Conservation (phyloP, 2,888 invertebrate species). For the Cyaniris semiargus region DNA sequence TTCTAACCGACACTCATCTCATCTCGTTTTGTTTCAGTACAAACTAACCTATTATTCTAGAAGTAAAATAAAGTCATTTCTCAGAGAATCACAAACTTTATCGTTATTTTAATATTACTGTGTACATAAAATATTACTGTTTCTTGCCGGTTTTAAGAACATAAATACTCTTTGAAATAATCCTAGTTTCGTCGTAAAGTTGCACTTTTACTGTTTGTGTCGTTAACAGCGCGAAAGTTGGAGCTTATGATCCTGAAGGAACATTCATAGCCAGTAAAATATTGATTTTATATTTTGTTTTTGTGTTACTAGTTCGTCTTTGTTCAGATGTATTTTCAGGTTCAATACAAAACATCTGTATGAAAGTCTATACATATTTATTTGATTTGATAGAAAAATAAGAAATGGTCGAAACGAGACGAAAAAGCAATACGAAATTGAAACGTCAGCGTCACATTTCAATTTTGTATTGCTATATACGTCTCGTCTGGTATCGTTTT, state of each 20-base stretch:
- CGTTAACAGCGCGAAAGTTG: neutral
- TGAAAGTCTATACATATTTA: neutral
- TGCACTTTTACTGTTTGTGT: slow-evolving; percentile 9
- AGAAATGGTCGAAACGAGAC: too few relatives aligned
- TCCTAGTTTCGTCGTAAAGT: slow-evolving; percentile 21
- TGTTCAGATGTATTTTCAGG: neutral
- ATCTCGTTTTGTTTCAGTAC: neutral
- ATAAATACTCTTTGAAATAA: slow-evolving; percentile 5
- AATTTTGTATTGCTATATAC: too few relatives aligned
- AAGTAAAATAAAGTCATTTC: neutral
- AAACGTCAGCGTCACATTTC: too few relatives aligned
- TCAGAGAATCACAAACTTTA: neutral
- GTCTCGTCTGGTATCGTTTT: too few relatives aligned
- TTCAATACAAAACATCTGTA: neutral
- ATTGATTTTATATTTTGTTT: slow-evolving; percentile 17
- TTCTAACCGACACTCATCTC: neutral
- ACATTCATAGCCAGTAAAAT: slow-evolving; percentile 1
- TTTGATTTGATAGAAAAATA: too few relatives aligned
- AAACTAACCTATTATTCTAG: neutral
- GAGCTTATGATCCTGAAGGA: slow-evolving; percentile 13
- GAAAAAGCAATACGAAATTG: too few relatives aligned
- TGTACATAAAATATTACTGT: neutral
- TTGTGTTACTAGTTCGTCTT: neutral
- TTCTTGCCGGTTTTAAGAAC: neutral
- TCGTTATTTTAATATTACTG: slow-evolving; percentile 8